A percentile compares a stretch with the other conserved stretches of the same genome.
Conservation (phyloP, 2,113 vertebrate species). For the Tachysurus vachellii region DNA sequence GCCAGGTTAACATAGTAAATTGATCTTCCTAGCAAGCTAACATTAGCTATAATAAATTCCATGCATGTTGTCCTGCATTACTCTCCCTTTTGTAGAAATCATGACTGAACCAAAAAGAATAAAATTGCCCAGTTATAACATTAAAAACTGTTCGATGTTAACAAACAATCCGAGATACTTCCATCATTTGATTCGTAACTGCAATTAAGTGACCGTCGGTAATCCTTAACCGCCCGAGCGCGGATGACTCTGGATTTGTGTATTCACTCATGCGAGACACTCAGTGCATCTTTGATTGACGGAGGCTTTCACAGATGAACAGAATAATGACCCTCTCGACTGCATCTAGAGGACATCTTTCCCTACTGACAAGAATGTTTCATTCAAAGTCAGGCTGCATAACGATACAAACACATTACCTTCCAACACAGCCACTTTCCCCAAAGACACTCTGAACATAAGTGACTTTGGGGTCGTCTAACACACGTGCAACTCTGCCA, state of each 20-base stretch:
- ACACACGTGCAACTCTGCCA: background rate
- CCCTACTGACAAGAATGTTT: conserved; percentile 16
- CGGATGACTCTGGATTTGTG: background rate
- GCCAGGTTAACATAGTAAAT: background rate
- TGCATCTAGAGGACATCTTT: conserved; percentile 25
- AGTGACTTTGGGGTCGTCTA: conserved; percentile 13
- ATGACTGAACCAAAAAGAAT: background rate
- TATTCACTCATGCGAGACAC: background rate
- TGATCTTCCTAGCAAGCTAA: background rate
- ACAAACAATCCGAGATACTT: no score
- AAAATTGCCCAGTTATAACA: background rate
- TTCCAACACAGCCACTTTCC: conserved; percentile 35
- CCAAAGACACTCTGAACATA: conserved; percentile 33
- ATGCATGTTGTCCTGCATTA: background rate
- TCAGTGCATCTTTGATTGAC: conserved; percentile 38
- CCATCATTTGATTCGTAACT: background rate
- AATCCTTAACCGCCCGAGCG: background rate
- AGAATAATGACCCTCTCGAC: conserved; percentile 22
- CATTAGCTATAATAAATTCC: background rate
- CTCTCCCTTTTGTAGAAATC: background rate
- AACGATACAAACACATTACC: conserved; percentile 50
- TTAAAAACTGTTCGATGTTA: background rate
- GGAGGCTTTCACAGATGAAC: conserved; percentile 20
- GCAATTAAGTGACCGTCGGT: background rate
- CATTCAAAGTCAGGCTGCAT: conserved; percentile 41